Conservation (phyloP, 2,113 vertebrate species). For the Desmodus rotundus region DNA sequence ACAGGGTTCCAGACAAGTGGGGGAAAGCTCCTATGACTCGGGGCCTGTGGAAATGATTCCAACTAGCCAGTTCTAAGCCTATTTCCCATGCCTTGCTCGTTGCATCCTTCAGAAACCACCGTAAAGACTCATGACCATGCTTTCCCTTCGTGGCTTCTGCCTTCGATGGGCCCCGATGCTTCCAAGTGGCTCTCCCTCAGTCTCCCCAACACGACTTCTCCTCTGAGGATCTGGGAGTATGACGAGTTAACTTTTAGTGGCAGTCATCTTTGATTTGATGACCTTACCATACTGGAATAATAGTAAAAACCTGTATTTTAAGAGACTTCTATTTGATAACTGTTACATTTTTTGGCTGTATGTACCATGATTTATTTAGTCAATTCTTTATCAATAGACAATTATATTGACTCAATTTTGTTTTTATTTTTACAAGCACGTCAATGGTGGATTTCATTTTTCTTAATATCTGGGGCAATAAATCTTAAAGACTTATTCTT, state of each 20-base stretch:
- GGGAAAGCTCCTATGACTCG: rapidly evolving
- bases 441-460: not conserved
- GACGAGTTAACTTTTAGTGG: not conserved
- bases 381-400: not conserved
- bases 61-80: not conserved
- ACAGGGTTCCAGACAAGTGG: not conserved
- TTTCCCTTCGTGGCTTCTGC: not conserved
- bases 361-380: not conserved
- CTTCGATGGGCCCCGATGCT: not conserved
- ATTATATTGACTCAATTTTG: not conserved
- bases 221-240: not conserved
- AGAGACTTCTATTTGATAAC: not conserved
- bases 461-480: not conserved
- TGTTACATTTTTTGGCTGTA: not conserved
- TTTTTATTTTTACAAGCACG: not conserved
- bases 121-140: not conserved
- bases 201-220: rapidly evolving
- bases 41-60: not conserved
- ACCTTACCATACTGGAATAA: not conserved
- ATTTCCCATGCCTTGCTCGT: not conserved
- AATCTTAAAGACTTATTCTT: not conserved
- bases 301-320: not conserved
- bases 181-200: not conserved
- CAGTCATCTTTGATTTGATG: not conserved
- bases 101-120: not conserved